Evolutionary conservation across 2,888 invertebrate genomes (phyloP).

Genomic region (Drosophila prostipennis): DNA sequence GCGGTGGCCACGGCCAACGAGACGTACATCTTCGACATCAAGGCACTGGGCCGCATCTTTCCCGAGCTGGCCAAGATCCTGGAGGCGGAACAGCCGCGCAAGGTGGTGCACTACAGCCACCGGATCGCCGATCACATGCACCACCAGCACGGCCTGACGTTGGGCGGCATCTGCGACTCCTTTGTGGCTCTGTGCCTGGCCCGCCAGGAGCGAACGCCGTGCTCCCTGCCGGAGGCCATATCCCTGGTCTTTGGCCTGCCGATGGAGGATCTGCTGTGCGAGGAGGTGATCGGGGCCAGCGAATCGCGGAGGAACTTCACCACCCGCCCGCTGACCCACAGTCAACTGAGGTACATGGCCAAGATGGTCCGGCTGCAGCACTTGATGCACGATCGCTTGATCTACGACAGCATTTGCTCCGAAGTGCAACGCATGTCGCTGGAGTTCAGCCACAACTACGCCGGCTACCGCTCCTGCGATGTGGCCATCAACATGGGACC

Average conservation of each 20-base stretch:
- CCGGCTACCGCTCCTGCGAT: slow-evolving; percentile 3
- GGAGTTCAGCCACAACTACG: slow-evolving; percentile 45
- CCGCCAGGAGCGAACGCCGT: slow-evolving; percentile 21
- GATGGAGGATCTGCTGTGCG: slow-evolving; percentile 40
- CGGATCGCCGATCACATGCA: slow-evolving; percentile 53
- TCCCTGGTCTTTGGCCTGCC: slow-evolving; percentile 36
- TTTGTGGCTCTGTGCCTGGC: slow-evolving; percentile 60
- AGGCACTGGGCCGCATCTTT: slow-evolving; percentile 49
- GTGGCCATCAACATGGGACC: slow-evolving; percentile 53
- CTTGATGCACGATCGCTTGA: slow-evolving; percentile 46
- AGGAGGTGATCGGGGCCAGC: slow-evolving; percentile 41
- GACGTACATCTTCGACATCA: slow-evolving; percentile 56
- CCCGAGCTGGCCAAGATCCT: slow-evolving; percentile 41
- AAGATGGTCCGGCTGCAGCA: slow-evolving; percentile 52
- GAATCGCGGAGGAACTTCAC: slow-evolving; percentile 44
- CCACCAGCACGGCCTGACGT: slow-evolving; percentile 24
- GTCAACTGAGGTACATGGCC: slow-evolving; percentile 48
- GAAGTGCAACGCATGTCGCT: slow-evolving; percentile 43
- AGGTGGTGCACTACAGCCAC: slow-evolving; percentile 64
- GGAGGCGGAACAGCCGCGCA: slow-evolving; percentile 42
- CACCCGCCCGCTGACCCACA: slow-evolving; percentile 43
- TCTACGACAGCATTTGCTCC: slow-evolving; percentile 41
- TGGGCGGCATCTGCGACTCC: slow-evolving; percentile 55
- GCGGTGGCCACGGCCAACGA: slow-evolving; percentile 55
- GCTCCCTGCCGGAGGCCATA: slow-evolving; percentile 52